Evolutionary conservation across 2,113 vertebrate species (phyloP).

Genomic region (Eurystomus gularis): DNA sequence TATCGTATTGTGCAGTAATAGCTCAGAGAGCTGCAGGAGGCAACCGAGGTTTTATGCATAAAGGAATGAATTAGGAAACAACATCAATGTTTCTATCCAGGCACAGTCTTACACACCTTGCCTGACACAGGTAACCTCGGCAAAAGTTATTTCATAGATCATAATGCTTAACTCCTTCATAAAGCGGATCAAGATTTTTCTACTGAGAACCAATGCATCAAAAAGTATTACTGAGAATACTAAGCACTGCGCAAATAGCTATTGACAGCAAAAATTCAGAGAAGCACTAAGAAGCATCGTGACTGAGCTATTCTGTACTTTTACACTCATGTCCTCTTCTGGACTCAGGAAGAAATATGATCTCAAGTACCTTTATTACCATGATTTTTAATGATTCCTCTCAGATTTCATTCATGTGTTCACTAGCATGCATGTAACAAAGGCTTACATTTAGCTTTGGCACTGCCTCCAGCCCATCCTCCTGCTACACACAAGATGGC

Average conservation of each 20-base stretch:
- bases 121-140: not conserved
- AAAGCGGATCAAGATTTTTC: not conserved
- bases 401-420: not conserved
- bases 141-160: not conserved
- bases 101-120: fast-evolving
- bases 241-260: not conserved
- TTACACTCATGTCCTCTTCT: not conserved
- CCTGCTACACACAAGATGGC: conserved; percentile 94
- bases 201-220: not conserved
- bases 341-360: not conserved
- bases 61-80: not conserved
- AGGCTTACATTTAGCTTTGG: conserved; percentile 88
- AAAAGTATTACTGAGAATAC: not conserved
- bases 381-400: not conserved
- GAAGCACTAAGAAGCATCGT: not conserved
- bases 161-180: not conserved
- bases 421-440: not conserved
- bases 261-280: not conserved
- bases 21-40: not conserved
- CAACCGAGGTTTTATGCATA: not conserved
- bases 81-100: not conserved
- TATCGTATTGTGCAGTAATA: not conserved
- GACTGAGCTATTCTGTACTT: not conserved
- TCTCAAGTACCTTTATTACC: not conserved
- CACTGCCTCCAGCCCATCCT: conserved; percentile 95